Conservation (phyloP, 2,888 invertebrate genomes). For the Aethes cnicana region DNA sequence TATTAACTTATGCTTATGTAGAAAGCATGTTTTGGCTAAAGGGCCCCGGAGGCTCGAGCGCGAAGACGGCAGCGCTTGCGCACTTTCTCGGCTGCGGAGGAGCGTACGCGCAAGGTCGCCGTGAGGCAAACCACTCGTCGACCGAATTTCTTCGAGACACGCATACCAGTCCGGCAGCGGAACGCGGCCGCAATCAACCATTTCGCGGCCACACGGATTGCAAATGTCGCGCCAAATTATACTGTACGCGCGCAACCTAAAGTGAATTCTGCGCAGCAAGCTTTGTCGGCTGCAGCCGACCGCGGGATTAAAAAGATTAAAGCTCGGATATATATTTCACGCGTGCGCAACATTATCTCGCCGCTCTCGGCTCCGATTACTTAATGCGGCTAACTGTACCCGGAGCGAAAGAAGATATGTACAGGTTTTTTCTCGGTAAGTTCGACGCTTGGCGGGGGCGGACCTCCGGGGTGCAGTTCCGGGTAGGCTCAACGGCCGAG, state of each 20-base stretch:
- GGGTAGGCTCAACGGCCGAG: constrained; percentile 19
- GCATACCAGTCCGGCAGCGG: constrained; percentile 48
- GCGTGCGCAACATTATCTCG: constrained; percentile 81
- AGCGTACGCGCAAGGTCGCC: constrained; percentile 71
- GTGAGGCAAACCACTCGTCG: constrained; percentile 80
- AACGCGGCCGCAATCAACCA: constrained; percentile 41
- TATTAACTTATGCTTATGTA: constrained; percentile 53
- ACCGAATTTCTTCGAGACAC: constrained; percentile 75
- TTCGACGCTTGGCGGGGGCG: constrained; percentile 70
- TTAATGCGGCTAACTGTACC: constrained; percentile 80
- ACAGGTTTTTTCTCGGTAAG: constrained; percentile 72
- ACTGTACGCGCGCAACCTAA: no score
- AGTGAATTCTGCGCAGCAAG: no score
- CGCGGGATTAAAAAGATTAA: no score
- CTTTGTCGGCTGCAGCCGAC: no score
- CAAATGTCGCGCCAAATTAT: no score
- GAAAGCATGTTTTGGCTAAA: constrained; percentile 66
- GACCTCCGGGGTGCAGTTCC: constrained; percentile 54
- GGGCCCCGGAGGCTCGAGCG: constrained; percentile 58
- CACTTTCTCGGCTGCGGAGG: constrained; percentile 68
- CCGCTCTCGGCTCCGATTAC: constrained; percentile 77
- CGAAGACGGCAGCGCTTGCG: constrained; percentile 51
- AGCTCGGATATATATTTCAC: constrained; percentile 80
- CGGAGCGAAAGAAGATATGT: constrained; percentile 68
- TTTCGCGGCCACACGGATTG: no score